phyloP scores from a whole-genome alignment of 2,797 vertebrate species.

The Halcyon smyrnensis region DNA sequence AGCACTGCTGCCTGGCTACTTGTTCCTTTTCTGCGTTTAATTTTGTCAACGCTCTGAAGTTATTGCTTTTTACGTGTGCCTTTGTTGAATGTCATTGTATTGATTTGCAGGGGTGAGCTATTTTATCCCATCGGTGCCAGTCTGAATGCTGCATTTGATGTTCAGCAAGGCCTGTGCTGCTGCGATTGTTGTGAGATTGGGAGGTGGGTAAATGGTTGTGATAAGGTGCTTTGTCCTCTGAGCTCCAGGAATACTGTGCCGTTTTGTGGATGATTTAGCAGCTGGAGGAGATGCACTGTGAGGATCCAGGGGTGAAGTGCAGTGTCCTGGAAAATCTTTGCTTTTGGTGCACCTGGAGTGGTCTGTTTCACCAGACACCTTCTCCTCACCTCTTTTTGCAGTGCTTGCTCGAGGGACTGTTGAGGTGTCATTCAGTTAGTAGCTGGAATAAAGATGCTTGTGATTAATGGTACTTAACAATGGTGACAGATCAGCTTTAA shows the following conservation, averaged over 20 bases:
- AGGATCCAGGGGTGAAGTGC: not conserved
- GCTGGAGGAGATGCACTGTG: not conserved
- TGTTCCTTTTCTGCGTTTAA: not conserved
- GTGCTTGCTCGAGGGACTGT: not conserved
- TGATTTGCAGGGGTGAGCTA: not conserved
- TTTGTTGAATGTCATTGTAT: not conserved
- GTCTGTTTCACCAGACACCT: not conserved
- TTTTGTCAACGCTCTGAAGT: not conserved
- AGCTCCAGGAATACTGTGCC: not conserved
- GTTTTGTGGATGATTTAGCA: not conserved
- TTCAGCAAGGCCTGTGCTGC: not conserved
- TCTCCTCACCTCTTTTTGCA: not conserved
- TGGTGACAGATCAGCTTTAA: not conserved
- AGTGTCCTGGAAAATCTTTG: not conserved
- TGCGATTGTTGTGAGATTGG: not conserved
- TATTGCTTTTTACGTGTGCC: not conserved
- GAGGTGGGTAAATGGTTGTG: not conserved
- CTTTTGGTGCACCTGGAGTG: not conserved
- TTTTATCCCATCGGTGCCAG: fast-evolving
- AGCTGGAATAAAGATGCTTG: not conserved
- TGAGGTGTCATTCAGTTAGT: not conserved
- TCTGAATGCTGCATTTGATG: not conserved
- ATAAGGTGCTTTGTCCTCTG: not conserved
- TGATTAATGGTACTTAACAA: not conserved
- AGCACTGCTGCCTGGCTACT: not conserved